These are phyloP conservation scores for Rhingia campestris DNA, from an alignment of 2,888 invertebrate genomes.

Conservation along the genomic window DNA sequence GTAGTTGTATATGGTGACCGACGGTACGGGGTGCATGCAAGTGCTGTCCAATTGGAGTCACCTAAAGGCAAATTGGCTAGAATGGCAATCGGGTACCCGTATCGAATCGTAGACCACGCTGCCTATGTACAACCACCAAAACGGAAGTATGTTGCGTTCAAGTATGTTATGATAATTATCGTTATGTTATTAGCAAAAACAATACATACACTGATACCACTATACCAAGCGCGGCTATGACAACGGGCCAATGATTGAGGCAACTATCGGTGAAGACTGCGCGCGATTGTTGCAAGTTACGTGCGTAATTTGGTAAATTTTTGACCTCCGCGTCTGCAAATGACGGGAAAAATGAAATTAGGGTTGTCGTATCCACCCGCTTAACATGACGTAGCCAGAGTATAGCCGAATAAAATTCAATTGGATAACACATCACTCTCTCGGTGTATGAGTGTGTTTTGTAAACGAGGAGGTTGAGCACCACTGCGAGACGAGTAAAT, in stretches of 20 bases:
- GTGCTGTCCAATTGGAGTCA: slow-evolving; percentile 72
- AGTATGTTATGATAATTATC: slow-evolving; percentile 72
- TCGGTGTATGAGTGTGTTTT: slow-evolving; percentile 23
- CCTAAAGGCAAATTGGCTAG: slow-evolving; percentile 73
- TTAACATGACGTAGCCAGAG: slow-evolving; percentile 57
- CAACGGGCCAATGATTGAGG: slow-evolving; percentile 28
- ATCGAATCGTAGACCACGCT: slow-evolving; percentile 67
- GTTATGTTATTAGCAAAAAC: slow-evolving; percentile 68
- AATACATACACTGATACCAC: not conserved
- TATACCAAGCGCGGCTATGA: slow-evolving; percentile 36
- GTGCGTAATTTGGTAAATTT: slow-evolving; percentile 70
- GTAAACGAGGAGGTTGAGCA: slow-evolving; percentile 50
- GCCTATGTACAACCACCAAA: slow-evolving; percentile 55
- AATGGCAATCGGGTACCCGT: slow-evolving; percentile 73
- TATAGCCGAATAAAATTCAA: slow-evolving; percentile 65
- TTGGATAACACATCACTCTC: slow-evolving; percentile 61
- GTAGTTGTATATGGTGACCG: slow-evolving; percentile 51
- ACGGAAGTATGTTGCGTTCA: slow-evolving; percentile 73
- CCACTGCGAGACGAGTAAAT: slow-evolving; percentile 37
- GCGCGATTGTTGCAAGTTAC: slow-evolving; percentile 35
- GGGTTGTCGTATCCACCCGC: slow-evolving; percentile 63
- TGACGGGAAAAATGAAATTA: slow-evolving; percentile 69
- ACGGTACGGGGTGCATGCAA: slow-evolving; percentile 69
- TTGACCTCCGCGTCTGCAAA: slow-evolving; percentile 68
- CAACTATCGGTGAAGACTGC: slow-evolving; percentile 26